A percentile compares a stretch with the other conserved stretches of the same genome.
These are phyloP conservation scores for Pipistrellus nathusii DNA, from an alignment of 2,797 vertebrate genomes.

Conservation along the genomic window DNA sequence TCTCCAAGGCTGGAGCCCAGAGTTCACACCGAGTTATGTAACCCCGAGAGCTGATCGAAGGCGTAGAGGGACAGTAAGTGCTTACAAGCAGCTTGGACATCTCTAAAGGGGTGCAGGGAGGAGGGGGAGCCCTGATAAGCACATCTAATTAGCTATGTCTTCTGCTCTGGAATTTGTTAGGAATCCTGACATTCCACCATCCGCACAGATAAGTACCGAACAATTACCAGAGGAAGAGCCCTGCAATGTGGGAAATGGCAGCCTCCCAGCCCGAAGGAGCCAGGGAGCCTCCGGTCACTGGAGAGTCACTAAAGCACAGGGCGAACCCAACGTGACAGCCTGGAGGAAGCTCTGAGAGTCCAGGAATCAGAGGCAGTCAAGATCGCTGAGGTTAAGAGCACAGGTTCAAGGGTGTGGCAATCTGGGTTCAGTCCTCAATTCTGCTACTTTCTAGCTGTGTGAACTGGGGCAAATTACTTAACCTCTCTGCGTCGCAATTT, in stretches of 20 bases:
- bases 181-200: conserved; percentile 61
- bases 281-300: no score
- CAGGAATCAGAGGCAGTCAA: not conserved
- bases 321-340: not conserved
- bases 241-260: conserved; percentile 58
- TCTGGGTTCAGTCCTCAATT: not conserved
- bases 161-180: conserved; percentile 71
- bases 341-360: not conserved
- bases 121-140: conserved; percentile 65
- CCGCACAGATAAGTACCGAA: conserved; percentile 69
- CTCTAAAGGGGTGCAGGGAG: conserved; percentile 34
- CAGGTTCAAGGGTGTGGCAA: not conserved
- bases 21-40: conserved; percentile 52
- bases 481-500: not conserved
- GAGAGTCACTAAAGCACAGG: not conserved
- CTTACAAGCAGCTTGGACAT: conserved; percentile 56
- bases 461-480: not conserved
- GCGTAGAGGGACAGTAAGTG: conserved; percentile 14
- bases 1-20: not conserved
- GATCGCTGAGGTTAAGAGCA: not conserved
- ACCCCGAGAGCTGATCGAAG: conserved; percentile 52
- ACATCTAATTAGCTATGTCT: conserved; percentile 62
- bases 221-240: conserved; percentile 68
- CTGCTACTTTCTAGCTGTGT: not conserved
- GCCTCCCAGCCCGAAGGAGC: not conserved